These are phyloP conservation scores for Remorina albescens DNA, from an alignment of 2,797 vertebrate genomes.

Conservation along the genomic window DNA sequence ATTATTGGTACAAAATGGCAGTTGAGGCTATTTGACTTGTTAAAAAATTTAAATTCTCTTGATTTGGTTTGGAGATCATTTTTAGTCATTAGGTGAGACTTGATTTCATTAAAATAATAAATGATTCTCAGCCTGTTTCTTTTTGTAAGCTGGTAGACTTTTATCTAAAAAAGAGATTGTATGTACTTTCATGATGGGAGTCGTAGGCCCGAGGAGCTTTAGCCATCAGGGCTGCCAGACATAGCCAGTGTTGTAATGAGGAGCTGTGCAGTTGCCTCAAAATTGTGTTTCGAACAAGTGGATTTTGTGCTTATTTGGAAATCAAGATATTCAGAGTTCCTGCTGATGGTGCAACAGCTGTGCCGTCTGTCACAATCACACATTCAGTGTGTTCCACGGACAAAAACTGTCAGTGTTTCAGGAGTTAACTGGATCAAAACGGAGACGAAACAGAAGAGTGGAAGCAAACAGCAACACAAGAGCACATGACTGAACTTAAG, in stretches of 20 bases:
- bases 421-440: neutral
- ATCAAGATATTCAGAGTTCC: neutral
- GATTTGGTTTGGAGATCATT: no score
- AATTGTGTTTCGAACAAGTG: neutral
- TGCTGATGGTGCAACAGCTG: neutral
- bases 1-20: no score
- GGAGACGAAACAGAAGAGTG: neutral
- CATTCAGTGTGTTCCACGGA: neutral
- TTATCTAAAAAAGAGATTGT: neutral
- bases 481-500: conserved; percentile 13
- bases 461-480: neutral
- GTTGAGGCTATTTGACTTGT: no score
- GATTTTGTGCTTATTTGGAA: neutral
- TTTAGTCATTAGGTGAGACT: no score
- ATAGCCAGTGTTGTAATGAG: no score
- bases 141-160: neutral
- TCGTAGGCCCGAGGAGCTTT: neutral
- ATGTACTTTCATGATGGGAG: neutral
- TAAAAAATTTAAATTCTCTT: no score
- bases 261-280: neutral
- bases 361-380: neutral
- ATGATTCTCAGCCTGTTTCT: no score
- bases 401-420: neutral
- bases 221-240: neutral
- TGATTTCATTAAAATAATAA: no score